Evolutionary conservation across 1,140 invertebrate species (phyloP), one percentile per base, ranked within the genome.

Genomic region (Alviniconcha marisindica): DNA sequence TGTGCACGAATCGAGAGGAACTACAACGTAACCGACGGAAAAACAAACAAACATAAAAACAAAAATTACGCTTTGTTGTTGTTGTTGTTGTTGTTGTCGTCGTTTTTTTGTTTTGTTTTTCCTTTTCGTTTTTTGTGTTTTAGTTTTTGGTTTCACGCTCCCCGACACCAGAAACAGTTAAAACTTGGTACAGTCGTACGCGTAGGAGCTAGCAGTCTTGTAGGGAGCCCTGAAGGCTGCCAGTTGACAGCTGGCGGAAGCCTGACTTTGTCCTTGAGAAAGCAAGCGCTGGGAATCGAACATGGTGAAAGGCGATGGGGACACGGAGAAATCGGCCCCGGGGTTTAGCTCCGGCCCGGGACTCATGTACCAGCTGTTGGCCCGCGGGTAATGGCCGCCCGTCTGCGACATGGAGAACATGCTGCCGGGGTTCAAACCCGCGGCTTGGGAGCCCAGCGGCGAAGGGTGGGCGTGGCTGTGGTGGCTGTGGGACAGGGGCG

Each of bases 171-270:
- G n/a, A n/a, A n/a, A n/a, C 33, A 56, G 54, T 94, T 71, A 91
- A 82, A 89, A 91, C 85, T 91, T 92, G 31, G 88, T 86, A 71
- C 91, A 92, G 78, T 92, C 91, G 85, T 91, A 92, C 18, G 89
- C 84, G 78, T 91, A 92, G 5, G 90, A 84, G 18, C 77, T 51
- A 0, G 87, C 38, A 24, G 89, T 83, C 77, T 92, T 92, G 83
- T 91, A 92, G 0, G 89, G 88, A 15, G 87, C 79, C 78, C 91
- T 78, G 82, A 92, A 92, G n/a, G 91, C 88, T 0, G 91, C 89
- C 7, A 92, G 87, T 77, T 92, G 91, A 71, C 91, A 92, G 79
- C 91, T 92, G 3, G 90, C 85, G 36, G 87, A 80, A 28, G 74
- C 81, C 54, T 88, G 88, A n/a, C 79, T 71, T 74, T 90, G 90